These are phyloP conservation scores for Mimas tiliae DNA, from an alignment of 2,888 invertebrate genomes.

Conservation along the genomic window DNA sequence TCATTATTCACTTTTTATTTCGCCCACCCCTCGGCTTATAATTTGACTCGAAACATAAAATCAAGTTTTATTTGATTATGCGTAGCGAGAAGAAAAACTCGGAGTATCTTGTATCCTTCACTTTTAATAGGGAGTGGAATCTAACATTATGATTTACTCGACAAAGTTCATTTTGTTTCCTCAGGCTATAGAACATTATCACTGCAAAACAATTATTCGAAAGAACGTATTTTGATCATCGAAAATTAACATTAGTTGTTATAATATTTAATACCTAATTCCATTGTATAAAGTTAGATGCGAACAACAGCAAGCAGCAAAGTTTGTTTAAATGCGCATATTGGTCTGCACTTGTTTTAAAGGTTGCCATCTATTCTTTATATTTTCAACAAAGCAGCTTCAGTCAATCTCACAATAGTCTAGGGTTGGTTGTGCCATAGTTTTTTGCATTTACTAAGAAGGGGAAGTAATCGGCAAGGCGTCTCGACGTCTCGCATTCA, in stretches of 20 bases:
- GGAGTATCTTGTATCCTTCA: constrained; percentile 73
- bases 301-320: too few relatives aligned
- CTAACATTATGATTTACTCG: constrained; percentile 61
- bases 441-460: constrained; percentile 76
- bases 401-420: constrained; percentile 76
- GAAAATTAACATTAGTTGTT: too few relatives aligned
- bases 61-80: constrained; percentile 84
- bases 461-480: constrained; percentile 69
- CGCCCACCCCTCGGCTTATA: constrained; percentile 80
- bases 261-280: too few relatives aligned
- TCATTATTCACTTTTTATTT: constrained; percentile 85
- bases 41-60: constrained; percentile 84
- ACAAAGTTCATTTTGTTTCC: constrained; percentile 56
- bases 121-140: constrained; percentile 69
- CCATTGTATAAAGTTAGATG: not conserved
- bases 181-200: constrained; percentile 38
- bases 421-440: constrained; percentile 67
- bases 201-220: constrained; percentile 21
- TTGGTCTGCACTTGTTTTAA: constrained; percentile 16
- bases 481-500: constrained; percentile 75
- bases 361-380: constrained; percentile 54
- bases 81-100: constrained; percentile 71
- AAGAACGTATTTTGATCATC: not conserved
- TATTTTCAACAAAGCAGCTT: constrained; percentile 69
- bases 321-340: too few relatives aligned